Percentiles rank a stretch among this genome's conserved stretches.
These are phyloP conservation scores for Camponotus vicinus DNA, from an alignment of 1,140 invertebrate species.

Conservation along the genomic window DNA sequence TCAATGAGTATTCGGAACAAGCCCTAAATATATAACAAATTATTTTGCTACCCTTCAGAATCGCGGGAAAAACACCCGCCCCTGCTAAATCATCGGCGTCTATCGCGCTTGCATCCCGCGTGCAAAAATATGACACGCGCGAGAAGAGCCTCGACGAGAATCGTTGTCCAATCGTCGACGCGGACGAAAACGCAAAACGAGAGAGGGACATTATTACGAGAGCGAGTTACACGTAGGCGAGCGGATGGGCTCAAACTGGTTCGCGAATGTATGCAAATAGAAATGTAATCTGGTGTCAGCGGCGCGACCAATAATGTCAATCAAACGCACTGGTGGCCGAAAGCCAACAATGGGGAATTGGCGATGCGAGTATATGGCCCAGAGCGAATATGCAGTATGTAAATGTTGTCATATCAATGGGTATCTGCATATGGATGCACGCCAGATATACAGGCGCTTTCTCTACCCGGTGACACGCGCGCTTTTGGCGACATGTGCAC, in stretches of 20 bases:
- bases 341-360: slow-evolving; percentile 86
- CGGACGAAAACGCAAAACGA: slow-evolving; percentile 18
- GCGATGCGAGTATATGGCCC: slow-evolving; percentile 83
- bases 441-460: slow-evolving; percentile 78
- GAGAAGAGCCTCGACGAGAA: slow-evolving; percentile 37
- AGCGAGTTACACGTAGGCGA: slow-evolving; percentile 28
- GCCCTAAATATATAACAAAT: slow-evolving; percentile 26
- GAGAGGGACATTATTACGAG: neutral
- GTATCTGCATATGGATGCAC: slow-evolving; percentile 86
- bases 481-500: slow-evolving; percentile 82
- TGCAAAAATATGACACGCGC: slow-evolving; percentile 43
- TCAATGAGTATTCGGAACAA: neutral
- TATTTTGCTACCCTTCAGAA: slow-evolving; percentile 20
- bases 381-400: slow-evolving; percentile 86
- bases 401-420: slow-evolving; percentile 87
- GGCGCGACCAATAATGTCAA: slow-evolving; percentile 86
- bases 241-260: slow-evolving; percentile 73
- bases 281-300: slow-evolving; percentile 87
- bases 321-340: slow-evolving; percentile 85
- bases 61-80: neutral
- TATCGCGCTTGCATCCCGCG: slow-evolving; percentile 35
- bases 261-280: slow-evolving; percentile 86
- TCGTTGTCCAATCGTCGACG: slow-evolving; percentile 51
- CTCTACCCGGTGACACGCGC: slow-evolving; percentile 78
- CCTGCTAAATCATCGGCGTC: slow-evolving; percentile 42